Base-by-base conservation (phyloP, 2,113 vertebrate species). In the Clarias magur region DNA sequence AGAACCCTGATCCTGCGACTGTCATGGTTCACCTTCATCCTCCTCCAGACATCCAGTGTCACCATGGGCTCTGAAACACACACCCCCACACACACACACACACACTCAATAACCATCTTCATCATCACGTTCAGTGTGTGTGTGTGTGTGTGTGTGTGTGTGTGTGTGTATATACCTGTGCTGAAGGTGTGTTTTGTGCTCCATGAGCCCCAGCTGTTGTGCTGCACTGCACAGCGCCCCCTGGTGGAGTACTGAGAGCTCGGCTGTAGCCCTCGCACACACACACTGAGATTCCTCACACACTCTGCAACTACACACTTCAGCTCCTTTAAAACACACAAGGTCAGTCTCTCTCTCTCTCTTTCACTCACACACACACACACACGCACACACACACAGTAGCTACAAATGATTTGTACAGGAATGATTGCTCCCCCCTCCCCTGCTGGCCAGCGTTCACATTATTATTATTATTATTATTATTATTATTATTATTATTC, bases 31-130 rank as follows among this genome's bases (percentile, higher is more conserved):
- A 19, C 62, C 17, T 88, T 48, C 70, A 93, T 87, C 75, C 9
- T 92, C 82, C 92, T 93, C 94, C 94, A 95, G 7, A 94, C 62
- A 57, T 94, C 91, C 83, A 94, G 62, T 0, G 15, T 90, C 68
- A 94, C 92, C 60, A 91, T 56, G 0, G 84, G 91, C 72, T 86
- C 94, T 95, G 75, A 17, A 75, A 30, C 48, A 48, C 48, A 85
- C 84, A 23, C 21, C 0, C 68, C 25, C 42, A 73, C 27, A 70
- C 1, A 4, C 6, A 70, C 4, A 34, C 27, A 34, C 34, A 73
- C 72, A 48, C 9, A 4, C 34, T 27, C 67, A 84, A 76, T n/a
- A 72, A 72, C 34, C 17, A 72, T 21, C 15, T 3, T 72, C 19
- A 38, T 42, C 27, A 34, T 17, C 5, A 72, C 30, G 17, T 70